A percentile compares a stretch with the other conserved stretches of the same genome.
Evolutionary conservation across 2,797 vertebrate genomes (phyloP).

Genomic region (Emys orbicularis): DNA sequence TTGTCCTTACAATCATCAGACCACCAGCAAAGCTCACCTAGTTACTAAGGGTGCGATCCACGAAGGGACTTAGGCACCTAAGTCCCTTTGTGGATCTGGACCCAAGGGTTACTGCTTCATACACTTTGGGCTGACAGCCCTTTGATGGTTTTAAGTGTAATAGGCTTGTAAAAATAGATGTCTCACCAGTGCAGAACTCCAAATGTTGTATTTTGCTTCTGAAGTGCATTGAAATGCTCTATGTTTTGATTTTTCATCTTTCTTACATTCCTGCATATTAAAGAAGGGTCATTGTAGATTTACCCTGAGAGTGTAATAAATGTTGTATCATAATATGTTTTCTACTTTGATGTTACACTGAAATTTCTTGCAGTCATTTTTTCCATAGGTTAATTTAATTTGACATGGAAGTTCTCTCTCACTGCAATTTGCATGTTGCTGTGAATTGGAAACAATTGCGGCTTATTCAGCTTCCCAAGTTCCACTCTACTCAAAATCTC

Average conservation of each 20-base stretch:
- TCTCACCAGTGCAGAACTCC: not conserved
- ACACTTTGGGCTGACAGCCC: not conserved
- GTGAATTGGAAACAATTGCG: not conserved
- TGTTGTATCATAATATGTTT: not conserved
- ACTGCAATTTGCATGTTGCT: not conserved
- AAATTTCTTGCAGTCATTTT: not conserved
- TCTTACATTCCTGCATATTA: not conserved
- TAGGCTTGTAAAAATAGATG: not conserved
- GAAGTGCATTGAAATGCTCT: not conserved
- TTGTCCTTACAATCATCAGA: not conserved
- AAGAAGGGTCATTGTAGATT: not conserved
- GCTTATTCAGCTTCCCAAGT: not conserved
- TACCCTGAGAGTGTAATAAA: not conserved
- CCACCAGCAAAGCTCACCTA: not conserved
- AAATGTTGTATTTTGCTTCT: not conserved
- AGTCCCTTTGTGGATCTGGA: not conserved
- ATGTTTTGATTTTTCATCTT: not conserved
- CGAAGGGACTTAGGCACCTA: not conserved
- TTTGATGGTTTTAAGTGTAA: not conserved
- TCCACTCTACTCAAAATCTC: not conserved
- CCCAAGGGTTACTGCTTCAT: rapidly evolving
- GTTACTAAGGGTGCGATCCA: not conserved
- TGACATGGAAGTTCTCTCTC: not conserved
- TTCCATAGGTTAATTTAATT: not conserved
- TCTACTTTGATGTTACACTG: not conserved